Conservation (phyloP, 2,797 vertebrate genomes). For the Sebastes taczanowskii region DNA sequence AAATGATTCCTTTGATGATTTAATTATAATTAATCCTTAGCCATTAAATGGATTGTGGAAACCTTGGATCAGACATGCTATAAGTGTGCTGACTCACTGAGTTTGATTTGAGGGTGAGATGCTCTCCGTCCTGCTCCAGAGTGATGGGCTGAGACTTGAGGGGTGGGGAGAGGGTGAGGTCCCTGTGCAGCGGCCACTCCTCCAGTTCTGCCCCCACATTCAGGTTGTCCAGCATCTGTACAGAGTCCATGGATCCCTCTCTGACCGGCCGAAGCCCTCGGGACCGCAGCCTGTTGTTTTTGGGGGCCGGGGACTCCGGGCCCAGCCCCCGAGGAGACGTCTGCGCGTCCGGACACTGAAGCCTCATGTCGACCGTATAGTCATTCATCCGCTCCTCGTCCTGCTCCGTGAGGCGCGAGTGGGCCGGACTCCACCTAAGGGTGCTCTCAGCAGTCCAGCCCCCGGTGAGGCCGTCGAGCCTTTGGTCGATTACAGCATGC, state of each 20-base stretch:
- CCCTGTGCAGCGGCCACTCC: slow-evolving; percentile 93
- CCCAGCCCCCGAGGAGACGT: slow-evolving; percentile 65
- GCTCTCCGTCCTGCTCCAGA: slow-evolving; percentile 92
- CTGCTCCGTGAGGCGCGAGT: slow-evolving; percentile 88
- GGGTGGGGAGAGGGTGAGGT: slow-evolving; percentile 95
- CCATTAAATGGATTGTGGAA: no score
- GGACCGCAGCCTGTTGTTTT: slow-evolving; percentile 78
- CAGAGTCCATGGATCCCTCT: slow-evolving; percentile 89
- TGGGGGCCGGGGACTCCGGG: slow-evolving; percentile 71
- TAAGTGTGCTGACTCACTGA: slow-evolving; percentile 85
- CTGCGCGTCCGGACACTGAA: slow-evolving; percentile 82
- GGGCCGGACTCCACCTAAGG: slow-evolving; percentile 88
- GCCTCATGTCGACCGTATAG: slow-evolving; percentile 96
- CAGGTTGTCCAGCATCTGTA: slow-evolving; percentile 97
- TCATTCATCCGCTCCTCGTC: slow-evolving; percentile 91
- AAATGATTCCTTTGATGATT: no score
- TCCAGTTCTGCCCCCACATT: slow-evolving; percentile 92
- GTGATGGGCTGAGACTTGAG: slow-evolving; percentile 93
- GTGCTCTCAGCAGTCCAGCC: slow-evolving; percentile 85
- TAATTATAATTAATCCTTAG: no score
- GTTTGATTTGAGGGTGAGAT: slow-evolving; percentile 90
- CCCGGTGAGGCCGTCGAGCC: slow-evolving; percentile 81
- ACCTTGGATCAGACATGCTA: no score
- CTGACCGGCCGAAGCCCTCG: slow-evolving; percentile 78
- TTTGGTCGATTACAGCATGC: slow-evolving; percentile 77